These are phyloP conservation scores for Poecile montanus DNA, from an alignment of 2,797 vertebrate species.

Conservation along the genomic window DNA sequence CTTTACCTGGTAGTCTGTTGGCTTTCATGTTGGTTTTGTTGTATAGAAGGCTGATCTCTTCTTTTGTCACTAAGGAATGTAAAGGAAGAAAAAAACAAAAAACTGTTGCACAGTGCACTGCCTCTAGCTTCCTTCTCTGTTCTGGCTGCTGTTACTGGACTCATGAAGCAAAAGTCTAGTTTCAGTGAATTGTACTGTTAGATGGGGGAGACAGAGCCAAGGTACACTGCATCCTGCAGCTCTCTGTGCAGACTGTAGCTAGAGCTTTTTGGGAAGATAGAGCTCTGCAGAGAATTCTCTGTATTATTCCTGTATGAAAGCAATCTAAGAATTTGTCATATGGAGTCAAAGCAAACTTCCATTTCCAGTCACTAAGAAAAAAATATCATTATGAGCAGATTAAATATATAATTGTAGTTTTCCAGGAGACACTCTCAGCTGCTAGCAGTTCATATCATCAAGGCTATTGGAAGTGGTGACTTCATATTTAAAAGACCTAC, in stretches of 20 bases:
- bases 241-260: not conserved
- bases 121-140: not conserved
- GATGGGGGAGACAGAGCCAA: not conserved
- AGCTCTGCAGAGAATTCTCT: not conserved
- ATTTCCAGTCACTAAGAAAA: not conserved
- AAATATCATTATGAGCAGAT: not conserved
- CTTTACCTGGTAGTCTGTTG: not conserved
- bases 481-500: not conserved
- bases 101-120: not conserved
- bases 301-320: not conserved
- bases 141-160: not conserved
- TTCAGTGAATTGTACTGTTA: not conserved
- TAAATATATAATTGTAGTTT: not conserved
- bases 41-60: not conserved
- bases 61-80: not conserved
- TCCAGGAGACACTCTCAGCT: not conserved
- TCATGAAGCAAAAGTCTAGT: not conserved
- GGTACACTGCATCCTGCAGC: not conserved
- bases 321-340: not conserved
- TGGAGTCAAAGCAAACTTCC: not conserved
- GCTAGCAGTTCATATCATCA: not conserved
- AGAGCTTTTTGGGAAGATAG: not conserved
- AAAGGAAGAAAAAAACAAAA: not conserved
- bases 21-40: not conserved
- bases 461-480: not conserved